These are phyloP conservation scores for Hemaris fuciformis DNA, from an alignment of 2,888 invertebrate species.

Conservation along the genomic window DNA sequence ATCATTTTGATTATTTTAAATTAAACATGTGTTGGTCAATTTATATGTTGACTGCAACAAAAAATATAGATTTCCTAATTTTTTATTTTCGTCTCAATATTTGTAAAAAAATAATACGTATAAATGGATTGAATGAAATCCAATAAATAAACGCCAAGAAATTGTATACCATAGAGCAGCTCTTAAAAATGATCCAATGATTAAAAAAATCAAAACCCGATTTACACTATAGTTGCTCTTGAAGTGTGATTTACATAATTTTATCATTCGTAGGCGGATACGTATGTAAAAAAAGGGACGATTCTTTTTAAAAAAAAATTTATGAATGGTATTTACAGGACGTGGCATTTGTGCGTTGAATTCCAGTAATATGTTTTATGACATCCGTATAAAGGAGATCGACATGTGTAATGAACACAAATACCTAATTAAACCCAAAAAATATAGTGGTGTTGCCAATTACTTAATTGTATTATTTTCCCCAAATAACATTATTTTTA, in stretches of 20 bases:
- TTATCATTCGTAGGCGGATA: background rate
- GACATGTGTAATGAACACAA: background rate
- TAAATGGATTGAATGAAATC: too few relatives aligned
- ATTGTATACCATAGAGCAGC: too few relatives aligned
- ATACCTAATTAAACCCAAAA: background rate
- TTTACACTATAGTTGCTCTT: background rate
- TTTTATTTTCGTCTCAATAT: too few relatives aligned
- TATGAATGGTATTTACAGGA: background rate
- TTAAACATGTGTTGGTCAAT: too few relatives aligned
- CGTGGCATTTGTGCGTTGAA: constrained; percentile 1
- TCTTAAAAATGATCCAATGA: too few relatives aligned
- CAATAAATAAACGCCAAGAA: too few relatives aligned
- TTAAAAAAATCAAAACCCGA: too few relatives aligned
- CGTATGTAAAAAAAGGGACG: background rate
- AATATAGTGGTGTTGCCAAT: background rate
- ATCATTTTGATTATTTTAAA: too few relatives aligned
- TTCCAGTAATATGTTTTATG: background rate
- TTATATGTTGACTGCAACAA: too few relatives aligned
- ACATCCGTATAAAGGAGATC: background rate
- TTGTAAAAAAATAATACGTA: too few relatives aligned
- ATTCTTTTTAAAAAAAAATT: background rate
- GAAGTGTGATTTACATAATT: background rate
- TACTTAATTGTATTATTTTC: background rate
- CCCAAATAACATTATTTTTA: background rate
- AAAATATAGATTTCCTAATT: too few relatives aligned